Evolutionary conservation across 2,888 invertebrate genomes (phyloP), one percentile per base, ranked within the genome.

Genomic region (Catocala nupta): DNA sequence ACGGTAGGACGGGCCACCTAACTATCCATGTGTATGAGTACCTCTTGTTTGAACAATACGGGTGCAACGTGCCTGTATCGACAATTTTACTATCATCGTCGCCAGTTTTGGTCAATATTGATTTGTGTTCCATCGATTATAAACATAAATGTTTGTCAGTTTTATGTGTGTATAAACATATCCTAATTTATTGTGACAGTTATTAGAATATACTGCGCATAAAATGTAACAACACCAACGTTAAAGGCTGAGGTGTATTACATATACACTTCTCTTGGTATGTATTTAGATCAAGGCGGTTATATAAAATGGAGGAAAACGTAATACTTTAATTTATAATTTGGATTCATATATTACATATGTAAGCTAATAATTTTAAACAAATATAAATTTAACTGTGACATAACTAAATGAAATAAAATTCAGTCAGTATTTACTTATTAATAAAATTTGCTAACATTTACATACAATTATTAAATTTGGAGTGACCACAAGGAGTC

Each of bases 21-120:
- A 89, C 91, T 90, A 91, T 90, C 83, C 82, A 84, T 87, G 86
- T 81, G 80, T 78, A 39, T 9, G 36, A 39, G 36, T 47, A 70
- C 63, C 73, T 55, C 65, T 55, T 77, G 78, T 80, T 80, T 78
- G 77, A 68, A 72, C 75, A 80, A 70, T 72, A 67, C 59, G 70
- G 63, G 63, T 61, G 44, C 50, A 63, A 58, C 63, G 60, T 62
- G 66, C 71, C 55, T 54, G 63, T 63, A 68, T 59, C 67, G 71
- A 71, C 61, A 57, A 62, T 71, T 78, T 74, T 71, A 74, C 70
- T 70, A 55, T 71, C 71, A 71, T 68, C 65, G 65, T 33, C 57
- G 55, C 69, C 66, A 77, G 71, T 75, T 71, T 72, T 68, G 58
- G 52, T 53, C 58, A 34, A 66, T 75, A 71, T 64, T 64, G 59